These are phyloP conservation scores for Neuroscelio doddi DNA, from an alignment of 2,888 invertebrate species.

Conservation along the genomic window DNA sequence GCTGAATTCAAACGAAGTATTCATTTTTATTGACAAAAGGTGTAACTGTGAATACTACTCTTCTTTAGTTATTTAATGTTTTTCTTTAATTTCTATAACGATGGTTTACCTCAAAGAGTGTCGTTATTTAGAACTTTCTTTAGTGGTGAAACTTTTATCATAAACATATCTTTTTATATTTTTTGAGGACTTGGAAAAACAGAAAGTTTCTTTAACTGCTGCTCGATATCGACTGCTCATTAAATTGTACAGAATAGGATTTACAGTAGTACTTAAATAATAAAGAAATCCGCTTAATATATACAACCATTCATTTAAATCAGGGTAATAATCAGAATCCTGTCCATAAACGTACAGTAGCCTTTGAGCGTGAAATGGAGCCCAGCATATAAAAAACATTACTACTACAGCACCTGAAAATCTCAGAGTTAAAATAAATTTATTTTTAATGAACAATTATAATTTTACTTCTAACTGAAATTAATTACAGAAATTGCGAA, in stretches of 20 bases:
- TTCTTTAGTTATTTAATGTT: no score
- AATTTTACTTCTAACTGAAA: no score
- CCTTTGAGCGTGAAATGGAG: conserved; percentile 95
- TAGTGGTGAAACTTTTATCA: conserved; percentile 22
- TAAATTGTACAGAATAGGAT: conserved; percentile 90
- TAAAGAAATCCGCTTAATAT: conserved; percentile 86
- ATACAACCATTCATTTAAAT: conserved; percentile 85
- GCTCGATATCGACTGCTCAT: conserved; percentile 85
- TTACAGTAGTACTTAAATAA: conserved; percentile 87
- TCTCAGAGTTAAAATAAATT: conserved; percentile 10
- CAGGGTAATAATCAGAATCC: conserved; percentile 76
- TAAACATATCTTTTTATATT: no score
- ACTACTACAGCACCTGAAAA: conserved; percentile 91
- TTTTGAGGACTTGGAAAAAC: conserved; percentile 18
- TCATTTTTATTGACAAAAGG: neutral
- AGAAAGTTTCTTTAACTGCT: conserved; percentile 80
- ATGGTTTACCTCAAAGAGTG: conserved; percentile 26
- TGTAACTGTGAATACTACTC: neutral
- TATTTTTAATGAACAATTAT: conserved; percentile 13
- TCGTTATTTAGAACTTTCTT: conserved; percentile 6
- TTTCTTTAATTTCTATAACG: no score
- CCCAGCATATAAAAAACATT: conserved; percentile 96
- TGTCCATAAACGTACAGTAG: conserved; percentile 86
- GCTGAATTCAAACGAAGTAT: conserved; percentile 47
- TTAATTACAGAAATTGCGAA: no score